Evolutionary conservation across 1,140 invertebrate species (phyloP), one percentile per base, ranked within the genome.

Genomic region (Lycorma delicatula): DNA sequence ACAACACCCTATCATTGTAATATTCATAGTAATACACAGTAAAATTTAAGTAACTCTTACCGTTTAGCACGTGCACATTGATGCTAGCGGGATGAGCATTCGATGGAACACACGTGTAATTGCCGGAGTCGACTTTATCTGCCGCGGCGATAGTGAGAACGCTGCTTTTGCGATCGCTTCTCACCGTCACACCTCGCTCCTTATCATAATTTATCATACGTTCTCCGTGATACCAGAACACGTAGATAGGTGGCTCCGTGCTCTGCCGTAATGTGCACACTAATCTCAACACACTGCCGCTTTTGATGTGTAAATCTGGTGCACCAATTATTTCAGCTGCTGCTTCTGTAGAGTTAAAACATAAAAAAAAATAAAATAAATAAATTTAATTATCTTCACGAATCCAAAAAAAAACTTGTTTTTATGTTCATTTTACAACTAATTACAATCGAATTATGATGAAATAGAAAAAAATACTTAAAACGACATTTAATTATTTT

Each of bases 101-200:
- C 68, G 86, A 90, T 2, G 89, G 86, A 38, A 88, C 81, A 68
- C 90, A 93, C 6, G 88, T 89, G 70, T 92, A 93, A 73, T 93
- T 92, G 11, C 90, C 90, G 11, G 88, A 87, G 64, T 93, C 87
- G 7, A 80, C 75, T 13, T 77, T 78, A 46, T 81, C 77, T 16
- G 85, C 83, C 59, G 75, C 78, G 28, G 78, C 77, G 58, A 89
- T 84, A 53, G 81, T 81, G 54, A 89, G 72, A 60, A 77, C 77
- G 56, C 80, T 82, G 50, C 77, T 79, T 50, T 81, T 78, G n/a
- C 69, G 67, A 9, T 71, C 71, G 47, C 71, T 73, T 23, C 65
- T 66, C 22, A 68, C 67, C 6, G 36, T 22, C 9, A 69, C 61
- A 0, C 67, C 67, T 4, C 66, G 53, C 22, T 64, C 63, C 41